These are phyloP conservation scores for Heliconius erato DNA, from an alignment of 2,888 invertebrate species.

Conservation along the genomic window DNA sequence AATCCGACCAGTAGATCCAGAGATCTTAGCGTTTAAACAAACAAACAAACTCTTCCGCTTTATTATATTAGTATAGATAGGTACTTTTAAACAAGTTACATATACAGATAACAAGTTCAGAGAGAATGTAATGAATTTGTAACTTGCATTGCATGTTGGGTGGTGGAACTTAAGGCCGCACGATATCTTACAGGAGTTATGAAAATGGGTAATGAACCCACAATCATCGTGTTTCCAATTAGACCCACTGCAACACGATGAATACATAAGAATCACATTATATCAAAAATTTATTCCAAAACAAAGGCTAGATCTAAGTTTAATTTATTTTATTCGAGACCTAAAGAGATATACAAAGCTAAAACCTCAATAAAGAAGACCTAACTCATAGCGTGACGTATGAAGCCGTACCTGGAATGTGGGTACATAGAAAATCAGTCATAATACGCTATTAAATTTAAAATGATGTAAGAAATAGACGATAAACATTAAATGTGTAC, in stretches of 20 bases:
- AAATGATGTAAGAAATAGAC: constrained; percentile 13
- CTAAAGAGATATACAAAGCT: constrained; percentile 7
- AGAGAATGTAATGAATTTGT: too few species aligned
- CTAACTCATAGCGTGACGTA: constrained; percentile 35
- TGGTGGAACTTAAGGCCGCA: too few species aligned
- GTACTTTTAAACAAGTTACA: too few species aligned
- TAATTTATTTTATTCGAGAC: constrained; percentile 2
- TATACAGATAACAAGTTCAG: too few species aligned
- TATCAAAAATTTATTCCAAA: background rate
- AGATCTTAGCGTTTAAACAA: too few species aligned
- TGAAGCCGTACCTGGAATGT: constrained; percentile 47
- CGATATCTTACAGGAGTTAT: too few species aligned
- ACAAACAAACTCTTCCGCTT: too few species aligned
- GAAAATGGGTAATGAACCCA: too few species aligned
- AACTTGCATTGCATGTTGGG: too few species aligned
- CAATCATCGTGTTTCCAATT: too few species aligned
- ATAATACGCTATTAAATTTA: constrained; percentile 26
- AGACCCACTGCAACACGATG: background rate
- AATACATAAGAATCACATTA: background rate
- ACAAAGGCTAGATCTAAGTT: background rate
- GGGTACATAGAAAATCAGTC: constrained; percentile 46
- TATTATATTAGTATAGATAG: too few species aligned
- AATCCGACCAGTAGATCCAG: too few species aligned
- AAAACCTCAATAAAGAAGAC: constrained; percentile 34
- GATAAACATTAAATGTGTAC: background rate